A percentile compares a stretch with the other conserved stretches of the same genome.
These are phyloP conservation scores for Pseudococcus jackbeardsleyi DNA, from an alignment of 2,888 invertebrate genomes.

Conservation along the genomic window DNA sequence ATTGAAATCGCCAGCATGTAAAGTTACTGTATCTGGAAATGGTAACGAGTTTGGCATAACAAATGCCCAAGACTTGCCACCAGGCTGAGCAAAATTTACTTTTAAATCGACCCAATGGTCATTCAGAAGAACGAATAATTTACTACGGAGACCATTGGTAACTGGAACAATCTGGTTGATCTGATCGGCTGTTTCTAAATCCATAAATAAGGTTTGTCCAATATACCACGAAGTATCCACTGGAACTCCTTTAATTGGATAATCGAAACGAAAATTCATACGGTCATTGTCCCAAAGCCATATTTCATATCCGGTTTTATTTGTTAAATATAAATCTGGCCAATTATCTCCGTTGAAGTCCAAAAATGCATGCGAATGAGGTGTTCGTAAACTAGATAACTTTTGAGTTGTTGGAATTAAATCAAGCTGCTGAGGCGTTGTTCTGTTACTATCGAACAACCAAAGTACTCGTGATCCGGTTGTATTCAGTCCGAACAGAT, in stretches of 20 bases:
- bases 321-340: constrained; percentile 66
- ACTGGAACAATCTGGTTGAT: constrained; percentile 88
- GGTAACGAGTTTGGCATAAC: constrained; percentile 70
- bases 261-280: constrained; percentile 72
- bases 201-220: constrained; percentile 89
- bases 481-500: constrained; percentile 84
- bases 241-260: not conserved
- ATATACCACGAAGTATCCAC: too few species aligned
- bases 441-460: constrained; percentile 78
- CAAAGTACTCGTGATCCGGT: constrained; percentile 74
- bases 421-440: constrained; percentile 68
- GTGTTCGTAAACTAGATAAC: constrained; percentile 72
- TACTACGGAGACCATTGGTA: constrained; percentile 82
- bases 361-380: constrained; percentile 91
- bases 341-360: constrained; percentile 86
- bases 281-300: constrained; percentile 77
- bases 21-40: constrained; percentile 81
- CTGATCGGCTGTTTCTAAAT: constrained; percentile 86
- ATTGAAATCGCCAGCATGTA: constrained; percentile 92
- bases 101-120: constrained; percentile 75
- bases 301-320: constrained; percentile 78
- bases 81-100: constrained; percentile 43
- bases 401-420: constrained; percentile 69
- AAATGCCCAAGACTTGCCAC: constrained; percentile 70
- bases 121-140: constrained; percentile 78